Evolutionary conservation across 2,113 vertebrate genomes (phyloP).

Genomic region (Todiramphus chloris): DNA sequence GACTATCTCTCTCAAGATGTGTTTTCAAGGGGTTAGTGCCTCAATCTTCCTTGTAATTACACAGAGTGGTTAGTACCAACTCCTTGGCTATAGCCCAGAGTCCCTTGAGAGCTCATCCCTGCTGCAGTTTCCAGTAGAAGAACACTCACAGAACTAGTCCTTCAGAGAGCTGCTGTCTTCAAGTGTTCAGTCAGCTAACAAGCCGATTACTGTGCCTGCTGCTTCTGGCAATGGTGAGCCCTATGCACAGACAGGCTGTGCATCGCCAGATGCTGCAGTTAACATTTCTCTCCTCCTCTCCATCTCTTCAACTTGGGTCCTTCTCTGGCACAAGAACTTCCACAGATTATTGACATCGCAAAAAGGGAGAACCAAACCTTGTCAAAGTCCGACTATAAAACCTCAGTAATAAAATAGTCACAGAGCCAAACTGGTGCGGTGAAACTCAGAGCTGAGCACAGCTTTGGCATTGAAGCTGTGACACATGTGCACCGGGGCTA

Average conservation of each 20-base stretch:
- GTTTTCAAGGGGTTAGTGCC: slow-evolving; percentile 26
- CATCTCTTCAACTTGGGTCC: background rate
- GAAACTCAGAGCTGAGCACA: background rate
- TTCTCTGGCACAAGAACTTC: background rate
- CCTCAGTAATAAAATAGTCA: background rate
- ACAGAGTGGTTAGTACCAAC: background rate
- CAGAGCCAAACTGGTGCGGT: background rate
- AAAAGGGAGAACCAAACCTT: background rate
- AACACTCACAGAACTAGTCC: slow-evolving; percentile 10
- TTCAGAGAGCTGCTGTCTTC: background rate
- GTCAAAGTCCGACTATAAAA: background rate
- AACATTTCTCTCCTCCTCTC: background rate
- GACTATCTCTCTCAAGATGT: background rate
- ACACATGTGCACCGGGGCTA: background rate
- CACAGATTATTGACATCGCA: background rate
- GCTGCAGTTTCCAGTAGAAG: background rate
- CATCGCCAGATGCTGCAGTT: background rate
- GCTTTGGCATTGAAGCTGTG: background rate
- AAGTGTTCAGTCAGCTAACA: slow-evolving; percentile 6
- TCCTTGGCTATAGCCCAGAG: background rate
- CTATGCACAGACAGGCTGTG: background rate
- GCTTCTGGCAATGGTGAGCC: background rate
- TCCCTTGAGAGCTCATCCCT: background rate
- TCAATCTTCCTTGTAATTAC: slow-evolving; percentile 40
- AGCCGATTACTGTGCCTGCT: background rate